A percentile compares a stretch with the other conserved stretches of the same genome.
Conservation (phyloP, 1,140 invertebrate genomes). For the Colletes latitarsis region DNA sequence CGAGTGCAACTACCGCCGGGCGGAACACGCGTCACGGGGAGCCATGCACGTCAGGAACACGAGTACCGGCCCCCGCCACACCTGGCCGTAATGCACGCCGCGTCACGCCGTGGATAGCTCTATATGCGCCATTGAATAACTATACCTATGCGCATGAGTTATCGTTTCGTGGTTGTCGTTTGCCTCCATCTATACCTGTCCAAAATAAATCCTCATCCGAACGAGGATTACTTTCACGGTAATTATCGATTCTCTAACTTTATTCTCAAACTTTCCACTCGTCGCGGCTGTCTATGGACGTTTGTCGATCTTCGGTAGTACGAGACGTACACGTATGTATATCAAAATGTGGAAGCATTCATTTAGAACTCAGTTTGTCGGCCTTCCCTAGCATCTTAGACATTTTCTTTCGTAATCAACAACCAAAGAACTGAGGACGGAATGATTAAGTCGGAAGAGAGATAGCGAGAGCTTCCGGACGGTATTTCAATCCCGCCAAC, state of each 20-base stretch:
- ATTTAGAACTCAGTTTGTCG: no score
- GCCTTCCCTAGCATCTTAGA: no score
- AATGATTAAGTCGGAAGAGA: background rate
- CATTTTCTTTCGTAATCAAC: constrained; percentile 5
- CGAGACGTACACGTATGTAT: no score
- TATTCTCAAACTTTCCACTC: no score
- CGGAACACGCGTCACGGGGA: constrained; percentile 71
- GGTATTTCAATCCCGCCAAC: constrained; percentile 61
- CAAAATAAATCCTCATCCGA: background rate
- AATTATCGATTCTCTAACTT: background rate
- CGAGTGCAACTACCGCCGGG: constrained; percentile 65
- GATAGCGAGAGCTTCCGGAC: constrained; percentile 7
- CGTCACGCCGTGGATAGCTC: constrained; percentile 29
- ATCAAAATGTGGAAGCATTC: no score
- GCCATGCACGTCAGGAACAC: constrained; percentile 75
- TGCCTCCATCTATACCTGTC: background rate
- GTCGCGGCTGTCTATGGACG: no score
- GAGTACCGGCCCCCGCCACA: constrained; percentile 60
- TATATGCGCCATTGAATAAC: constrained; percentile 41
- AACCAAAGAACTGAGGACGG: background rate
- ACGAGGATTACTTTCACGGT: background rate
- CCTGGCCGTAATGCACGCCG: constrained; percentile 57
- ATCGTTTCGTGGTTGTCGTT: background rate
- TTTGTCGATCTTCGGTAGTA: no score
- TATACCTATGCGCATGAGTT: constrained; percentile 43